Evolutionary conservation across 2,888 invertebrate species (phyloP).

Genomic region (Drosophila parthenogenetica): DNA sequence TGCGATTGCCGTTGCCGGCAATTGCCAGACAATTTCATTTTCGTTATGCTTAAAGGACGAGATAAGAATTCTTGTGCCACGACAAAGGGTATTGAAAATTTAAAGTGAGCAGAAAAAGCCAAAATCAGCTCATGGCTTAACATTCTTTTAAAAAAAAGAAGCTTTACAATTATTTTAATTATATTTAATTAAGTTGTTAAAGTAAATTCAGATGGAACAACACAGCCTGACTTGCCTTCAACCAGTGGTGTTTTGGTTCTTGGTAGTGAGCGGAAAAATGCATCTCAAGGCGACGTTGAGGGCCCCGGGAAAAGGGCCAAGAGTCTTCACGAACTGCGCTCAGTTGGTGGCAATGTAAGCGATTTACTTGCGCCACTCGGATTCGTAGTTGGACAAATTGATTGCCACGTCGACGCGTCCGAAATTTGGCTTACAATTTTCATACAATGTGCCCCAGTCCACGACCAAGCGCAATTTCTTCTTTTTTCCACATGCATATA

Average conservation of each 20-base stretch:
- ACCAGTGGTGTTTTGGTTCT: too few relatives aligned
- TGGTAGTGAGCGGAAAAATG: not conserved
- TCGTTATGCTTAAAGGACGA: conserved; percentile 54
- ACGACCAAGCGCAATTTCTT: not conserved
- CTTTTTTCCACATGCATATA: conserved; percentile 12
- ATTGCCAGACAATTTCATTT: conserved; percentile 75
- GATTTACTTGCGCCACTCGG: conserved; percentile 60
- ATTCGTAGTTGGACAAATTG: conserved; percentile 57
- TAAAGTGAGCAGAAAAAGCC: not conserved
- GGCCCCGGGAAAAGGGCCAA: not conserved
- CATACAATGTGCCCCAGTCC: conserved; percentile 38
- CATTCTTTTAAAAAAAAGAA: not conserved
- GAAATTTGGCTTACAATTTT: conserved; percentile 56
- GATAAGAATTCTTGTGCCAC: conserved; percentile 25
- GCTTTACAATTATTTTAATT: not conserved
- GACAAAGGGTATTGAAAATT: not conserved
- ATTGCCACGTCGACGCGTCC: conserved; percentile 65
- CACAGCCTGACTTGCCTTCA: too few relatives aligned
- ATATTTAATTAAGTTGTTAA: not conserved
- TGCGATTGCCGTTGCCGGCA: conserved; percentile 67
- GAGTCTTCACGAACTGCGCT: conserved; percentile 18
- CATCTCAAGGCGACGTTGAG: conserved; percentile 21
- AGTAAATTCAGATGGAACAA: too few relatives aligned
- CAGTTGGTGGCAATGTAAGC: conserved; percentile 30
- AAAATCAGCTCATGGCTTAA: not conserved